Evolutionary conservation across 1,140 invertebrate species (phyloP).

Genomic region (Branchinecta lindahli): DNA sequence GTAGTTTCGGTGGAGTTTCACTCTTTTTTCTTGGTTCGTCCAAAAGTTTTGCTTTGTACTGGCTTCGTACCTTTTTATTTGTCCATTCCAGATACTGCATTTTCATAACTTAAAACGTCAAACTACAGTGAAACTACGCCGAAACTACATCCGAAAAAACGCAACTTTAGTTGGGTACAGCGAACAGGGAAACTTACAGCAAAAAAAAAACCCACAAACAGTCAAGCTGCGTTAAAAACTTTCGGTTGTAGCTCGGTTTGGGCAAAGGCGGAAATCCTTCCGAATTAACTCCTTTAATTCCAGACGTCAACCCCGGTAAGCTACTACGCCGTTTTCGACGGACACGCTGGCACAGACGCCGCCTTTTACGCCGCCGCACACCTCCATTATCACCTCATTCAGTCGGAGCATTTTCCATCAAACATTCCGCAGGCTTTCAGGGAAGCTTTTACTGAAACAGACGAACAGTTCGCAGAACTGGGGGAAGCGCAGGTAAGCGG

Average conservation of each 20-base stretch:
- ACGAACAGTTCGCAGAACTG: conserved; percentile 59
- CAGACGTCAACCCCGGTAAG: conserved; percentile 43
- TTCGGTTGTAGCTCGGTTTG: too few relatives aligned
- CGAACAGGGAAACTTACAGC: too few relatives aligned
- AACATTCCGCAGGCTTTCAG: conserved; percentile 52
- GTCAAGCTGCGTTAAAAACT: too few relatives aligned
- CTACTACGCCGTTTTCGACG: conserved; percentile 90
- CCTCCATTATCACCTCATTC: conserved; percentile 66
- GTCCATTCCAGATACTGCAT: conserved; percentile 10
- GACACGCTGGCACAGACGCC: conserved; percentile 80
- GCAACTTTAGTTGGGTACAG: too few relatives aligned
- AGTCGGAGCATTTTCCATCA: conserved; percentile 47
- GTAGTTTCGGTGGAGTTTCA: neutral
- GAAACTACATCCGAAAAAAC: neutral
- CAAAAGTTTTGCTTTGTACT: neutral
- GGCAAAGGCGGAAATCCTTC: neutral
- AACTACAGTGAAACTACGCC: neutral
- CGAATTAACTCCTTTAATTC: conserved; percentile 21
- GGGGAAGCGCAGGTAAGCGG: conserved; percentile 41
- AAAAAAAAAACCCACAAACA: too few relatives aligned
- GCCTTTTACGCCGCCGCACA: conserved; percentile 67
- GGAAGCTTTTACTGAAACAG: conserved; percentile 67
- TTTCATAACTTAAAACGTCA: neutral
- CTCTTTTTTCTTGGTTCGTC: neutral
- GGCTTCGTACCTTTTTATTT: conserved; percentile 6